Evolutionary conservation across 2,113 vertebrate genomes (phyloP).

Genomic region (Ictidomys tridecemlineatus): DNA sequence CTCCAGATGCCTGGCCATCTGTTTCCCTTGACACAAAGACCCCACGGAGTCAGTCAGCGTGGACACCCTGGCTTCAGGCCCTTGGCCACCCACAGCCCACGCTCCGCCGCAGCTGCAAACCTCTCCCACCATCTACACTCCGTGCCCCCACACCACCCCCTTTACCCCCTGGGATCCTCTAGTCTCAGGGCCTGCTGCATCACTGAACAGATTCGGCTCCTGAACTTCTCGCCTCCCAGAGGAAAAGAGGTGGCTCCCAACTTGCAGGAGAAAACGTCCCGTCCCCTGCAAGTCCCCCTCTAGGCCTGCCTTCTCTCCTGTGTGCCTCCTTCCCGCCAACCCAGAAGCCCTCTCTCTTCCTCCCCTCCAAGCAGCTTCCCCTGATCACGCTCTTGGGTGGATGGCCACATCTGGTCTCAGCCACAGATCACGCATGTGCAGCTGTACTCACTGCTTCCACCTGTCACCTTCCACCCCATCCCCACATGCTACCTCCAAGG

Average conservation of each 20-base stretch:
- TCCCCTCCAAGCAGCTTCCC: background rate
- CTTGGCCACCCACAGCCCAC: background rate
- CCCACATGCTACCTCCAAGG: fast-evolving
- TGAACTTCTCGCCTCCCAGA: fast-evolving
- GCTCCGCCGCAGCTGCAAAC: fast-evolving
- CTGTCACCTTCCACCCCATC: too few relatives aligned
- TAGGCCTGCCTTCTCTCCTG: too few relatives aligned
- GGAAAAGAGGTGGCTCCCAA: too few relatives aligned
- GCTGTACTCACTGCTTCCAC: background rate
- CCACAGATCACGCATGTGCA: fast-evolving
- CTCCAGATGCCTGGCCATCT: conserved; percentile 92
- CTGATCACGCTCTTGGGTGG: too few relatives aligned
- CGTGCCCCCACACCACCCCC: too few relatives aligned
- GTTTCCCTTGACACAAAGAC: conserved; percentile 89
- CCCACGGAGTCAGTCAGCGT: background rate
- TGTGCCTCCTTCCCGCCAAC: background rate
- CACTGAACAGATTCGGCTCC: background rate
- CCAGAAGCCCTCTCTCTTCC: background rate
- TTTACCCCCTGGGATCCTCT: background rate
- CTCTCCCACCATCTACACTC: too few relatives aligned
- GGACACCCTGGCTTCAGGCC: background rate
- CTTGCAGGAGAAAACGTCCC: background rate
- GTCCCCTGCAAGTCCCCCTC: too few relatives aligned
- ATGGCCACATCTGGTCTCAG: background rate
- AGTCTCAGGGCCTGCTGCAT: background rate